phyloP scores from a whole-genome alignment of 2,113 vertebrate species.

The Podarcis muralis region DNA sequence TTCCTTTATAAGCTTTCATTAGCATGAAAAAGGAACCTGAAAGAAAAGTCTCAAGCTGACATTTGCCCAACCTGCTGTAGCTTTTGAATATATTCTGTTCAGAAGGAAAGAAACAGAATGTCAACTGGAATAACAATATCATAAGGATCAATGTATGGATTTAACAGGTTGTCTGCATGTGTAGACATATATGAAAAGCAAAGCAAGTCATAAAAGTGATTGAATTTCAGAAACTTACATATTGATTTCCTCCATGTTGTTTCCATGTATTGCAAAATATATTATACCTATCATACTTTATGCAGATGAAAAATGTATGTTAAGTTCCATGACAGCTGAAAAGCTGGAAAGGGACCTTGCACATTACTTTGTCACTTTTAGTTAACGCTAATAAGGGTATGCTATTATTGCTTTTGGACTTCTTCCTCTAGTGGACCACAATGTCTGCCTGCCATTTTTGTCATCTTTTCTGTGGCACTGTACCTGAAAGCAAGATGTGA shows the following conservation, averaged over 20 bases:
- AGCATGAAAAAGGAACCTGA: neutral
- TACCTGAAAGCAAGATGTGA: neutral
- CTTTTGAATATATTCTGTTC: neutral
- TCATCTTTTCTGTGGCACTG: neutral
- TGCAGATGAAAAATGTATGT: neutral
- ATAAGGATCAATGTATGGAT: neutral
- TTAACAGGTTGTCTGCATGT: neutral
- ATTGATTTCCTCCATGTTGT: neutral
- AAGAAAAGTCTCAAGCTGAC: neutral
- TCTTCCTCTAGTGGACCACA: neutral
- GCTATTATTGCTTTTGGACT: neutral
- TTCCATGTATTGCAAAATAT: neutral
- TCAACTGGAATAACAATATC: neutral
- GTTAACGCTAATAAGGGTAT: neutral
- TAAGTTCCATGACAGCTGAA: neutral
- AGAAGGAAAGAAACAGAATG: neutral
- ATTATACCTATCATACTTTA: neutral
- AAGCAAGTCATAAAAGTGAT: neutral
- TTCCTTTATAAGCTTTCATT: neutral
- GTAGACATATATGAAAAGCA: neutral
- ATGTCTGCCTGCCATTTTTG: neutral
- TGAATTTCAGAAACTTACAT: neutral
- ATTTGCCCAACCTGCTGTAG: neutral
- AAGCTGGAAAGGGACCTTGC: neutral
- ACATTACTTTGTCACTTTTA: neutral